Conservation (phyloP, 2,888 invertebrate species). For the Cantharis lateralis region DNA sequence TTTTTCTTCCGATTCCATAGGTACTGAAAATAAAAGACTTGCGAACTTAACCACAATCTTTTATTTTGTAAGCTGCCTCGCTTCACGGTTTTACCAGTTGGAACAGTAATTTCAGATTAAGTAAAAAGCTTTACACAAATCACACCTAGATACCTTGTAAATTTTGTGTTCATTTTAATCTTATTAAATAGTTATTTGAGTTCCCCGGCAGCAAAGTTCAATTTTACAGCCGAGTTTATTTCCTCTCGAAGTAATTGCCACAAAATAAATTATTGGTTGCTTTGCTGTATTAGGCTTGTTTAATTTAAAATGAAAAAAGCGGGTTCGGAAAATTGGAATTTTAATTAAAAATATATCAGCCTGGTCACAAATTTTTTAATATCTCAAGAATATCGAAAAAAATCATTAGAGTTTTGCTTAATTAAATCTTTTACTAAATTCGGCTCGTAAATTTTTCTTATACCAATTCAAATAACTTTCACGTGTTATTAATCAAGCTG, state of each 20-base stretch:
- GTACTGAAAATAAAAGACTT: not conserved
- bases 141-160: too few species aligned
- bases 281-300: not conserved
- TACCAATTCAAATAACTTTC: not conserved
- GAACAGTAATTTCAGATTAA: not conserved
- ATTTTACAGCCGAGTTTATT: too few species aligned
- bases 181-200: too few species aligned
- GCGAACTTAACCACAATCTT: not conserved
- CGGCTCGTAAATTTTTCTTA: not conserved
- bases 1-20: not conserved
- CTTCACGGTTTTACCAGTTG: not conserved
- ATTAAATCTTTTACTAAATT: not conserved
- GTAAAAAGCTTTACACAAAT: not conserved
- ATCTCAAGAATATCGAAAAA: not conserved
- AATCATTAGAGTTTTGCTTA: not conserved
- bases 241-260: not conserved
- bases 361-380: not conserved
- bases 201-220: too few species aligned
- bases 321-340: not conserved
- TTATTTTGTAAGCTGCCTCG: not conserved
- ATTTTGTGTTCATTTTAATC: too few species aligned
- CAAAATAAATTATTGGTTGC: not conserved
- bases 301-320: not conserved
- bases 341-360: not conserved
- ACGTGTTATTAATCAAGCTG: conserved; percentile 12